These are phyloP conservation scores for Phlogophora meticulosa DNA, from an alignment of 2,888 invertebrate genomes.

Conservation along the genomic window DNA sequence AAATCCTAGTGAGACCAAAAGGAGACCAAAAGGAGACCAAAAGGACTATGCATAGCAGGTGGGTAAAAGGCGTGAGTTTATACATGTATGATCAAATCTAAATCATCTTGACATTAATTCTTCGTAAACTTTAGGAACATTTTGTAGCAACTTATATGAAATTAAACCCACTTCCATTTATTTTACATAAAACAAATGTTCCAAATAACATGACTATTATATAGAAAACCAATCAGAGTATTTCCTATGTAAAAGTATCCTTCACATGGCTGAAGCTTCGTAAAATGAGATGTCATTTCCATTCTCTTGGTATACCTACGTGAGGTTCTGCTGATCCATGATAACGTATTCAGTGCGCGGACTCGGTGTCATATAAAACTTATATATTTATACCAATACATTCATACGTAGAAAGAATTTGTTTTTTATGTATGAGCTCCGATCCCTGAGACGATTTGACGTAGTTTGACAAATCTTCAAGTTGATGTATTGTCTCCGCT, in stretches of 20 bases:
- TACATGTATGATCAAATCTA: no score
- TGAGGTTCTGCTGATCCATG: constrained; percentile 55
- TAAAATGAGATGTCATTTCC: constrained; percentile 58
- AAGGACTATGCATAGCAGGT: no score
- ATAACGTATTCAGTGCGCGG: constrained; percentile 58
- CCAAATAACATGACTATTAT: constrained; percentile 15
- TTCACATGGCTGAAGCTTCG: constrained; percentile 39
- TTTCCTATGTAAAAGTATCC: constrained; percentile 54
- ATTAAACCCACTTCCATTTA: not conserved
- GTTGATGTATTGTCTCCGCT: constrained; percentile 50
- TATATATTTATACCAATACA: constrained; percentile 59
- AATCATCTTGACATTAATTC: no score
- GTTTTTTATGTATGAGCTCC: constrained; percentile 56
- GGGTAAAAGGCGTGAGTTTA: no score
- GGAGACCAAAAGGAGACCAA: no score
- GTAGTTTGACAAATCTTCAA: constrained; percentile 55
- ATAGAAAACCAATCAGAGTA: constrained; percentile 63
- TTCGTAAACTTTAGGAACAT: no score
- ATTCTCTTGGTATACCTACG: constrained; percentile 52
- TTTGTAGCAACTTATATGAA: no score
- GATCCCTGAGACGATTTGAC: constrained; percentile 46
- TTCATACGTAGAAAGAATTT: constrained; percentile 53
- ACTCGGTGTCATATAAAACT: constrained; percentile 55
- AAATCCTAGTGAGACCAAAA: no score
- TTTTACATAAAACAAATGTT: constrained; percentile 20